Conservation (phyloP, 1,140 invertebrate genomes). For the Drosophila obscura region DNA sequence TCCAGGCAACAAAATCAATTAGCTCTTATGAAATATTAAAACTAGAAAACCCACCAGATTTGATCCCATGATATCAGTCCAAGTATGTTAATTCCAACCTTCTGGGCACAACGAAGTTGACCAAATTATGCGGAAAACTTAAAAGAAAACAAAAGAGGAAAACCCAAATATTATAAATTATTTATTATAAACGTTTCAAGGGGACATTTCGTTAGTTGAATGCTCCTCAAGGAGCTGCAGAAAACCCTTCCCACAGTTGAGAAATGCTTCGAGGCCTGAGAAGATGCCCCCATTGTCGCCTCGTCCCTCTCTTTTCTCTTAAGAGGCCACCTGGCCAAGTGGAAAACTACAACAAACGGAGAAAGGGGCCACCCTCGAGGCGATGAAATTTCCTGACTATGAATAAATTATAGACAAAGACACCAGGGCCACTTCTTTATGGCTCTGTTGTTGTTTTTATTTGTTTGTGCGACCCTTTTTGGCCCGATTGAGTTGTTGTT, state of each 20-base stretch:
- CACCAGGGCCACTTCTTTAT: constrained; percentile 32
- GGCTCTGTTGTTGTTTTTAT: constrained; percentile 6
- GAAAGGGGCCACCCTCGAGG: constrained; percentile 60
- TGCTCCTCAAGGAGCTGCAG: constrained; percentile 26
- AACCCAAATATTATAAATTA: constrained; percentile 65
- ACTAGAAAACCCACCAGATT: constrained; percentile 24
- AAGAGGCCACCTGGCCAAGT: constrained; percentile 48
- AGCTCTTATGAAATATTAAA: constrained; percentile 6
- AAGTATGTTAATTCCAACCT: constrained; percentile 9
- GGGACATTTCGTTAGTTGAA: constrained; percentile 61
- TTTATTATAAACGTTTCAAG: constrained; percentile 73
- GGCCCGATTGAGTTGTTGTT: constrained; percentile 41
- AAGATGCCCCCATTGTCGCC: not conserved
- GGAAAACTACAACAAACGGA: constrained; percentile 59
- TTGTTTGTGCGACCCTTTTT: constrained; percentile 41
- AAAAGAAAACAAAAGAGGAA: constrained; percentile 28
- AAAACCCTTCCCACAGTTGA: constrained; percentile 11
- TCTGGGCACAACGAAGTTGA: constrained; percentile 23
- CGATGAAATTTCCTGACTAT: constrained; percentile 76
- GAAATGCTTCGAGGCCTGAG: constrained; percentile 6
- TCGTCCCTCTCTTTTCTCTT: constrained; percentile 6
- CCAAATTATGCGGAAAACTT: constrained; percentile 46
- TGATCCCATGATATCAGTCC: constrained; percentile 19
- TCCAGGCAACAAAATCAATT: no score
- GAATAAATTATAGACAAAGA: constrained; percentile 70